Conservation (phyloP, 2,888 invertebrate species). For the Acronicta psi region DNA sequence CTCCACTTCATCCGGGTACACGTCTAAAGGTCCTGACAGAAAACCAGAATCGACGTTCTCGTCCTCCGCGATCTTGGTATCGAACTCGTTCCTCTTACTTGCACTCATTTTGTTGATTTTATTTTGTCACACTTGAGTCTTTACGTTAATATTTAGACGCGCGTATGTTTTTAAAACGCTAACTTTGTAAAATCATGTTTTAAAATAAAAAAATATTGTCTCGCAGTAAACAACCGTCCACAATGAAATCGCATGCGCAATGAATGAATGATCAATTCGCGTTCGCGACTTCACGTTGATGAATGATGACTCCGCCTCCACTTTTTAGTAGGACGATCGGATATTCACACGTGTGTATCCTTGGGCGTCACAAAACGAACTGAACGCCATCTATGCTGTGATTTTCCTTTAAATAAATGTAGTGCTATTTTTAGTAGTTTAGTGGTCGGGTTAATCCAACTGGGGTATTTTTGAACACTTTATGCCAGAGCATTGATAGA, state of each 20-base stretch:
- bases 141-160: constrained; percentile 30
- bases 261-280: constrained; percentile 59
- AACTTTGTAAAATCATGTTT: constrained; percentile 73
- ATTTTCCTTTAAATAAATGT: constrained; percentile 29
- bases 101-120: constrained; percentile 79
- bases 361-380: constrained; percentile 30
- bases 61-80: constrained; percentile 75
- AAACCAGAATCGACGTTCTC: constrained; percentile 79
- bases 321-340: constrained; percentile 46
- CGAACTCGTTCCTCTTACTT: constrained; percentile 75
- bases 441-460: too few relatives aligned
- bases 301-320: constrained; percentile 28
- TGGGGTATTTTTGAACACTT: too few relatives aligned
- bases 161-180: constrained; percentile 29
- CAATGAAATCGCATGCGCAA: constrained; percentile 69
- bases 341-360: constrained; percentile 45
- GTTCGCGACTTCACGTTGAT: constrained; percentile 29
- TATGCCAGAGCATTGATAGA: too few relatives aligned
- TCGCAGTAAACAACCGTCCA: constrained; percentile 60
- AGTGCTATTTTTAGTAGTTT: neutral
- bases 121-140: constrained; percentile 57
- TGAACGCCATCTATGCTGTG: constrained; percentile 41
- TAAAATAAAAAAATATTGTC: constrained; percentile 47
- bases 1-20: constrained; percentile 56
- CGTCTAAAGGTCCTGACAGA: constrained; percentile 66